Evolutionary conservation across 2,113 vertebrate species (phyloP).

Genomic region (Prinia subflava): DNA sequence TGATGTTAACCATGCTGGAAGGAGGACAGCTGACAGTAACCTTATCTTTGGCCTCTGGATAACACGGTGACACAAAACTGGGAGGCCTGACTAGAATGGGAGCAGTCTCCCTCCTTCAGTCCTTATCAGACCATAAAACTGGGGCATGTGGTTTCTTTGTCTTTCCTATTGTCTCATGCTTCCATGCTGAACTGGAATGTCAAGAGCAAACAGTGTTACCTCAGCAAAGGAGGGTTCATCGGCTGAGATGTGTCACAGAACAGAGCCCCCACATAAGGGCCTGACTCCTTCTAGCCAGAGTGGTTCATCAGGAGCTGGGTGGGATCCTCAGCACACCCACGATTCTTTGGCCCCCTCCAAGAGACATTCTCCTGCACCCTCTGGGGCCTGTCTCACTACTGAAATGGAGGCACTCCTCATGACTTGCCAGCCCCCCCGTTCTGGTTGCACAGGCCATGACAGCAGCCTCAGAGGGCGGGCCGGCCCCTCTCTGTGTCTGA

Average conservation of each 20-base stretch:
- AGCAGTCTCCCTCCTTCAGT: neutral
- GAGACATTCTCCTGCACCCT: accelerated
- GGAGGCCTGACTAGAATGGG: neutral
- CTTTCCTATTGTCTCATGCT: neutral
- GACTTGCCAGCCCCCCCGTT: neutral
- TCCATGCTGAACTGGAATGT: neutral
- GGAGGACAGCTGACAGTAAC: neutral
- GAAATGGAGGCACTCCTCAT: neutral
- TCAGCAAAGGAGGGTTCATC: accelerated
- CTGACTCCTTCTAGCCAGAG: neutral
- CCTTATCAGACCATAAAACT: neutral
- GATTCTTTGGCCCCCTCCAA: neutral
- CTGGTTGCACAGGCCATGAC: neutral
- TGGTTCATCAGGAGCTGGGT: accelerated
- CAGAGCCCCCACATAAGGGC: accelerated
- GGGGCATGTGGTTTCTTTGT: neutral
- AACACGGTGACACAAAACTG: neutral
- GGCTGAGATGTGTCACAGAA: neutral
- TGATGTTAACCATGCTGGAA: neutral
- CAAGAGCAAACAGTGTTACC: neutral
- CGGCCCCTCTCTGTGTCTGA: neutral
- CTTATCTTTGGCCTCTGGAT: neutral
- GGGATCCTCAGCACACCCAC: neutral
- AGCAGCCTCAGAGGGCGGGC: neutral
- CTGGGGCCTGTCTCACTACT: neutral